Base-by-base conservation (phyloP, 2,888 invertebrate species). In the Phortica okadai region DNA sequence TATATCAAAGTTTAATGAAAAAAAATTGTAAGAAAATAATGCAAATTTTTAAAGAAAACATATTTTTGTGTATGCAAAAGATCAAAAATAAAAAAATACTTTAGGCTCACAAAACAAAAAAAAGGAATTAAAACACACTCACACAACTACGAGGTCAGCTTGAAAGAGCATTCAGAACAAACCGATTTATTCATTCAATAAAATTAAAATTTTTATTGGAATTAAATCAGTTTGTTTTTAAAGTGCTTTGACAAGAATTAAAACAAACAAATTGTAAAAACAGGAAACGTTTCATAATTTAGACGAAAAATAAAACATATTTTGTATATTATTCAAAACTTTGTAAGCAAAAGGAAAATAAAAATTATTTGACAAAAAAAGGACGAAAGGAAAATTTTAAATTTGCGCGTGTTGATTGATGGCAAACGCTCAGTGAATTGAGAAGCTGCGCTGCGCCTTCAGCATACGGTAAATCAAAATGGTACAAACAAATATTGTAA, bases 21-120 rank as follows among this genome's bases (percentile, higher is more conserved):
- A 33, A 33, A 33, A 33, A 33, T 1, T 4, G 4, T 86, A 78
- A 70, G 21, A 78, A 82, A 76, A 74, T 78, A 80, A 88, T 87
- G 87, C 86, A 84, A 86, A 33, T 33, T 33, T 33, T 33, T 33
- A 33, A 33, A 1, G 33, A 33, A 33, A 33, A 33, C 33, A 33
- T 33, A 33, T 33, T 33, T 33, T 33, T 33, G 33, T 33, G 33
- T 33, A 33, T 33, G 33, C 33, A 33, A 33, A 2, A 33, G 33
- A 33, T 4, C 33, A 33, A 33, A 33, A 33, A 33, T 33, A 33
- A 33, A 33, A 33, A 33, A 33, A 33, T 33, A 33, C 33, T 33
- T 33, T 33, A 33, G 33, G 33, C 33, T 33, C 33, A 33, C 33
- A 33, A 33, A 21, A 21, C 21, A 21, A 21, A 21, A 21, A 21